phyloP scores from a whole-genome alignment of 1,140 invertebrate genomes.

The Sinella curviseta region DNA sequence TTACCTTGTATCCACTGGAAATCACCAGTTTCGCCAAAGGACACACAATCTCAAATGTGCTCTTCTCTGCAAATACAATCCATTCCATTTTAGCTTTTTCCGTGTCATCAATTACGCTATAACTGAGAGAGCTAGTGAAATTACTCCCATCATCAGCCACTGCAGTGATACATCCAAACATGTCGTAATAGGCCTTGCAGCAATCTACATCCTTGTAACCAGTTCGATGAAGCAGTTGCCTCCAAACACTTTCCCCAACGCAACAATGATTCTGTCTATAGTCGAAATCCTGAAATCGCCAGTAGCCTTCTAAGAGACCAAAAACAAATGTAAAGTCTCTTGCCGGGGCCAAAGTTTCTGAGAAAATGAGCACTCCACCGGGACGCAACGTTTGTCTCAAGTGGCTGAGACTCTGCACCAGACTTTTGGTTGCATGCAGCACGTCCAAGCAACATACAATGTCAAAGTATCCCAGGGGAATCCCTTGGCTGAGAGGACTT shows the following conservation, averaged over 20 bases:
- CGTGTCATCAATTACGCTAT: background rate
- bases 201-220: background rate
- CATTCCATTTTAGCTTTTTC: too few relatives aligned
- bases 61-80: background rate
- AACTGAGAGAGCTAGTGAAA: background rate
- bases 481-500: constrained; percentile 26
- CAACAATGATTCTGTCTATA: background rate
- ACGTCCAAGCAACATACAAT: constrained; percentile 30
- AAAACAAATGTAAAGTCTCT: constrained; percentile 22
- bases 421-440: constrained; percentile 29
- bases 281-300: constrained; percentile 21
- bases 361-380: background rate
- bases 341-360: background rate
- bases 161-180: too few relatives aligned
- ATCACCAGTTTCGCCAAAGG: background rate
- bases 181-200: background rate
- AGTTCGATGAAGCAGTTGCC: background rate
- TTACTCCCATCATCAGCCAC: background rate
- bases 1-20: constrained; percentile 1
- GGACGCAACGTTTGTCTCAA: background rate
- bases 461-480: constrained; percentile 13
- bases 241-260: background rate
- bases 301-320: constrained; percentile 27
- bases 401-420: constrained; percentile 17
- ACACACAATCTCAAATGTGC: background rate